Conservation (phyloP, 2,888 invertebrate species). For the Allygus modestus region DNA sequence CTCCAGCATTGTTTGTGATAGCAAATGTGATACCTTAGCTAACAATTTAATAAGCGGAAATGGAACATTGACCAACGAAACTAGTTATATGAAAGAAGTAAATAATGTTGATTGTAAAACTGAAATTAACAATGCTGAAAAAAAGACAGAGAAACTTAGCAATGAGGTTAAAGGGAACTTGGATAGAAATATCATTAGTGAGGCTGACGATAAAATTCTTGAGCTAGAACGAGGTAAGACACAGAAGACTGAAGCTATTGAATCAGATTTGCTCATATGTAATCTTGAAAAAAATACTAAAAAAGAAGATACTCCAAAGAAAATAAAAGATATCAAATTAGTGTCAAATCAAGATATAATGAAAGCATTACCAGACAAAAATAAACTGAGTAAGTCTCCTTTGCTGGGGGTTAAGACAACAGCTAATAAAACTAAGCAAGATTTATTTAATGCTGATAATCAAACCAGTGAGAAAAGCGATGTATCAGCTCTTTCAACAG, state of each 20-base stretch:
- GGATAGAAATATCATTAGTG: background rate
- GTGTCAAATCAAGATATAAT: background rate
- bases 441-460: background rate
- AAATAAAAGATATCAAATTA: background rate
- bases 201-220: background rate
- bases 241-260: background rate
- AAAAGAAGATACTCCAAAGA: background rate
- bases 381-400: background rate
- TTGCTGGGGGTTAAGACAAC: background rate
- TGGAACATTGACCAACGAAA: background rate
- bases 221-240: background rate
- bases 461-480: background rate
- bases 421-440: background rate
- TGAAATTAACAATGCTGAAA: background rate
- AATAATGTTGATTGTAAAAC: slow-evolving; percentile 13
- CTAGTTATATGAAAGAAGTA: slow-evolving; percentile 21
- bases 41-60: background rate
- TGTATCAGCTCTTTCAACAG: too few species aligned
- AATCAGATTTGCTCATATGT: background rate
- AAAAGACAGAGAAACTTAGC: background rate
- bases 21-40: background rate
- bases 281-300: slow-evolving; percentile 4
- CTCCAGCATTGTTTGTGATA: slow-evolving; percentile 31
- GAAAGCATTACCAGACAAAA: background rate
- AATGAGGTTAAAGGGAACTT: background rate